Evolutionary conservation across 2,797 vertebrate species (phyloP), one percentile per base, ranked within the genome.

Genomic region (Serranus cabrilla): DNA sequence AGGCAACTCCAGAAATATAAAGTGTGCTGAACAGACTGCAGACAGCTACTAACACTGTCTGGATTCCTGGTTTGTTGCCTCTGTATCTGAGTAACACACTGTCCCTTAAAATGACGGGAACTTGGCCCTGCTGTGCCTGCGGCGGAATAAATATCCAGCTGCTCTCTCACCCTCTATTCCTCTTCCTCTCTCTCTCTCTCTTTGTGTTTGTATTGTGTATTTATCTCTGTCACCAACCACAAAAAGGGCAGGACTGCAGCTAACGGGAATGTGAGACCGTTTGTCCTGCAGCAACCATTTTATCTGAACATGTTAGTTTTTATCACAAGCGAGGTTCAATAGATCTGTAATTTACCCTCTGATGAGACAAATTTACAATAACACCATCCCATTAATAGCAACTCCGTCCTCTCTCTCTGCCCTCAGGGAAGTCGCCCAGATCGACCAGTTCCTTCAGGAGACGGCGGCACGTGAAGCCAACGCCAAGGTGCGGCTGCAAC

Each of bases 391-490:
- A 9, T 46, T 76, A 52, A 78, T 2, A 17, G 18, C 11, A 0
- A 16, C 4, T 2, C 43, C 0, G 45, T 25, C 34, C 16, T 3
- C 12, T 3, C 12, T 34, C 23, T 62, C n/a, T 83, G 37, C 74
- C 25, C 59, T 10, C 94, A 99, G 98, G 94, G 98, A 99, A 91
- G 98, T 98, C 83, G 93, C 96, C 76, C 98, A 99, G 93, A 99
- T 99, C 0, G 98, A 99, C 91, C 96, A 98, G 83, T 99, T 99
- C 95, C 96, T 99, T 75, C 99, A 99, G 94, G 98, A 99, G 91
- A 99, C 98, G 0, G 98, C 98, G 0, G 97, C 96, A 0, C 96
- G 98, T 0, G 98, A 99, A 89, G 98, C 98, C 89, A 99, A 97
- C 0, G 98, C 98, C 86, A 99, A 99, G 84, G 96, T 99, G 55